A percentile compares a stretch with the other conserved stretches of the same genome.
Conservation (phyloP, 1,140 invertebrate genomes). For the Neomicropteryx cornuta region DNA sequence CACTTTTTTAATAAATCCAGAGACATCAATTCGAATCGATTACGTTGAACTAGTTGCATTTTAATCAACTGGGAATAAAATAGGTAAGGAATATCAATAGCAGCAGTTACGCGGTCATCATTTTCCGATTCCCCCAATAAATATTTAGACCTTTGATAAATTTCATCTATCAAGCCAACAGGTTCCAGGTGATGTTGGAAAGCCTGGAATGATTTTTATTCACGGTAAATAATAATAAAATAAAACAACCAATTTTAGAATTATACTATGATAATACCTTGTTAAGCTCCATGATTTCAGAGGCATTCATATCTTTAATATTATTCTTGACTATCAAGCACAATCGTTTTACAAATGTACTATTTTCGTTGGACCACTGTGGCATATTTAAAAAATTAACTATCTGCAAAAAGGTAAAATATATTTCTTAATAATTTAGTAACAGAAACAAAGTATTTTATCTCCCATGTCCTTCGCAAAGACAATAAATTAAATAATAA, state of each 20-base stretch:
- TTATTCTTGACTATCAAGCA: constrained; percentile 2
- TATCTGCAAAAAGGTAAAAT: constrained; percentile 1
- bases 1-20: constrained; percentile 15
- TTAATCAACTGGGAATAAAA: constrained; percentile 3
- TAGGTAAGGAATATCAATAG: constrained; percentile 3
- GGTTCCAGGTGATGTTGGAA: constrained; percentile 9
- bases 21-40: constrained; percentile 17
- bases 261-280: constrained; percentile 5
- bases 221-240: constrained; percentile 4
- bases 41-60: constrained; percentile 15
- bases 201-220: too few relatives aligned
- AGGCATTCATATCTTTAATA: constrained; percentile 3
- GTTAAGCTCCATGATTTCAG: constrained; percentile 3
- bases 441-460: too few relatives aligned
- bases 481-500: too few relatives aligned
- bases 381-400: constrained; percentile 6
- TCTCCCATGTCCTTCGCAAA: too few relatives aligned
- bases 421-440: too few relatives aligned
- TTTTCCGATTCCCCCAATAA: constrained; percentile 9
- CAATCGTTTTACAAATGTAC: neutral
- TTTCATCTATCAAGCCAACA: neutral
- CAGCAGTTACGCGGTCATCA: constrained; percentile 6
- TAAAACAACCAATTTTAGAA: neutral
- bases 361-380: constrained; percentile 3
- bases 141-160: constrained; percentile 1